phyloP scores from a whole-genome alignment of 2,113 vertebrate species.

The Aphyosemion australe region DNA sequence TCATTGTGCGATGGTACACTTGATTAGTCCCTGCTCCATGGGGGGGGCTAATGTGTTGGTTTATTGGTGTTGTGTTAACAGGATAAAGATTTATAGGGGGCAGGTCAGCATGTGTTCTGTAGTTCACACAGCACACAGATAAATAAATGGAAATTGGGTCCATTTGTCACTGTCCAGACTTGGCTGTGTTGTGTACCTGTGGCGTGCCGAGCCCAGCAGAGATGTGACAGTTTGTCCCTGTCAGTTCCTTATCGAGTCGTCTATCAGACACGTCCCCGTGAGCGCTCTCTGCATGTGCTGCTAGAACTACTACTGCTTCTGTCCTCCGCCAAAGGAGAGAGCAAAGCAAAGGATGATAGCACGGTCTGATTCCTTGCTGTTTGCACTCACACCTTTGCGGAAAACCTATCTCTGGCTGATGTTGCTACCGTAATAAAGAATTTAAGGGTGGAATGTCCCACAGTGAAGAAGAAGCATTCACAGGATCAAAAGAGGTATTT shows the following conservation, averaged over 20 bases:
- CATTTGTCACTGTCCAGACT: conserved; percentile 67
- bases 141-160: conserved; percentile 73
- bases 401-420: conserved; percentile 4
- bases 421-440: conserved; percentile 11
- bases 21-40: conserved; percentile 49
- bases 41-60: conserved; percentile 63
- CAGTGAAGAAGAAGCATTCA: background rate
- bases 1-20: conserved; percentile 26
- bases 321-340: conserved; percentile 10
- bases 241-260: conserved; percentile 41
- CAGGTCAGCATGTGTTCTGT: conserved; percentile 52
- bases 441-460: conserved; percentile 11
- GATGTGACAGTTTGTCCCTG: conserved; percentile 53
- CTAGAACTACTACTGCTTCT: background rate
- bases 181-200: conserved; percentile 47
- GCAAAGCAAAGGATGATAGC: background rate
- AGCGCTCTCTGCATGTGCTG: conserved; percentile 2
- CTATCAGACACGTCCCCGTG: conserved; percentile 41
- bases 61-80: conserved; percentile 66
- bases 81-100: conserved; percentile 75
- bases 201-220: conserved; percentile 40
- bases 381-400: conserved; percentile 24
- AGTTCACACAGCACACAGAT: conserved; percentile 61
- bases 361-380: conserved; percentile 33
- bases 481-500: conserved; percentile 8